Percentiles rank a stretch among this genome's conserved stretches.
phyloP scores from a whole-genome alignment of 2,888 invertebrate species.

The Meta bourneti region DNA sequence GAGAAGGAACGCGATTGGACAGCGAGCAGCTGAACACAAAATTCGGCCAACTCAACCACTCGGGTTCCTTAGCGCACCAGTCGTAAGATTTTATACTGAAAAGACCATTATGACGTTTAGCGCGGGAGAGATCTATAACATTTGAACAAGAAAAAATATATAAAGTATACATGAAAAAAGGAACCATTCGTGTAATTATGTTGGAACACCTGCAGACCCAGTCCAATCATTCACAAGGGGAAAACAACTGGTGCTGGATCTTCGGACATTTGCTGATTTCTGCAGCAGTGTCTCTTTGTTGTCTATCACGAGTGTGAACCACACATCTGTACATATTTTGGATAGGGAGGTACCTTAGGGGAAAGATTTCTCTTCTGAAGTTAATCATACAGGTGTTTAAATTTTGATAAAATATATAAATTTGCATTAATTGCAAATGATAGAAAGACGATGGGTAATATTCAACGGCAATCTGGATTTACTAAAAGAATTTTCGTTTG shows the following conservation, averaged over 20 bases:
- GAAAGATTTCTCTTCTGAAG: too few relatives aligned
- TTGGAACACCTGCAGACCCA: slow-evolving; percentile 57
- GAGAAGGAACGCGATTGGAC: slow-evolving; percentile 48
- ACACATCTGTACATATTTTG: too few relatives aligned
- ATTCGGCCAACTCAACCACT: slow-evolving; percentile 50
- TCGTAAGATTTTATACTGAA: slow-evolving; percentile 10
- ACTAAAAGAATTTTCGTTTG: too few relatives aligned
- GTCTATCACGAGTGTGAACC: too few relatives aligned
- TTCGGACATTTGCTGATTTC: slow-evolving; percentile 43
- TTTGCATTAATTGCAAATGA: too few relatives aligned
- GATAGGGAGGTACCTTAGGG: too few relatives aligned
- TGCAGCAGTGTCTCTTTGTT: too few relatives aligned
- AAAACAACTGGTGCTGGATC: slow-evolving; percentile 14
- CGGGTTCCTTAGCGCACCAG: neutral
- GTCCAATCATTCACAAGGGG: slow-evolving; percentile 26
- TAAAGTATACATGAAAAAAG: slow-evolving; percentile 27
- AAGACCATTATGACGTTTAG: slow-evolving; percentile 69
- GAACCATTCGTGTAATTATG: slow-evolving; percentile 61
- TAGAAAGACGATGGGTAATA: too few relatives aligned
- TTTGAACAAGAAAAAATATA: neutral
- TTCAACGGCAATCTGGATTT: too few relatives aligned
- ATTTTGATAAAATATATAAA: too few relatives aligned
- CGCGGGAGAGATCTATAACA: slow-evolving; percentile 12
- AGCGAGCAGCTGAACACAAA: slow-evolving; percentile 66
- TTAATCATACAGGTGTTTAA: too few relatives aligned